Conservation (phyloP, 2,797 vertebrate genomes). For the Columba guinea region DNA sequence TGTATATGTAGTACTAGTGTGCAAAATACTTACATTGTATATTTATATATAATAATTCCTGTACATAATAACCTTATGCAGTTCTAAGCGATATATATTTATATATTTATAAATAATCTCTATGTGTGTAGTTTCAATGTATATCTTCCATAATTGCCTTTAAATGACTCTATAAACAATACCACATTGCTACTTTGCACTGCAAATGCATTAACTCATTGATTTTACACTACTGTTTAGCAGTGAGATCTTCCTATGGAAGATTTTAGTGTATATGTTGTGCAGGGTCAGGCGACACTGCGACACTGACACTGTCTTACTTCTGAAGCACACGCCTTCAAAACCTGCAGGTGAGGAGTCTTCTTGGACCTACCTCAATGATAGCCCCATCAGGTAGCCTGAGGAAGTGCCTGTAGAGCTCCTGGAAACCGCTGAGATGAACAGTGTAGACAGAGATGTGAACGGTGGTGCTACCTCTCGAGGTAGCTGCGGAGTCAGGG, state of each 20-base stretch:
- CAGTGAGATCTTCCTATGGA: not conserved
- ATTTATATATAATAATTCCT: not conserved
- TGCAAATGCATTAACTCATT: not conserved
- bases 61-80: not conserved
- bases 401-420: slow-evolving; percentile 88
- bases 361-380: slow-evolving; percentile 82
- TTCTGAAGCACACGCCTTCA: not conserved
- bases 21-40: not conserved
- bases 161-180: slow-evolving; percentile 36
- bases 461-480: slow-evolving; percentile 75
- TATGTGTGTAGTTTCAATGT: not conserved
- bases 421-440: slow-evolving; percentile 82
- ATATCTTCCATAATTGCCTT: slow-evolving; percentile 1
- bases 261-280: not conserved
- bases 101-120: slow-evolving; percentile 9
- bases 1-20: not conserved
- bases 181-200: not conserved
- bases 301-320: not conserved
- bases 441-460: slow-evolving; percentile 83
- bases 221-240: not conserved
- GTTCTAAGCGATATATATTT: not conserved
- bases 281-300: not conserved
- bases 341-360: not conserved
- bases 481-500: not conserved
- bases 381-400: slow-evolving; percentile 87